Conservation (phyloP, 1,140 invertebrate species). For the Telenomus remus region DNA sequence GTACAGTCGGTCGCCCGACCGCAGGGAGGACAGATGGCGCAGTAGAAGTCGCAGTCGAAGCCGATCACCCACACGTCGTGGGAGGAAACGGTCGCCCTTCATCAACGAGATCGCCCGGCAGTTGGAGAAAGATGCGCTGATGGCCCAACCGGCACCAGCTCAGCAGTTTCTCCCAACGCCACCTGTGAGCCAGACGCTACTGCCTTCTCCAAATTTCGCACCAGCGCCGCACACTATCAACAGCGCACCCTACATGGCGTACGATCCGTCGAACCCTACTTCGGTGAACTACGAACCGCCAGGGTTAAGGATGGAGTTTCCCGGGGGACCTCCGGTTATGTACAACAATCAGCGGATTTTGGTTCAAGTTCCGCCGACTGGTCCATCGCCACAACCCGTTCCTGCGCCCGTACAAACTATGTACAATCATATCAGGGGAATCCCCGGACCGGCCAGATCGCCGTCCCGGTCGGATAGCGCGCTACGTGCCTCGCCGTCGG, state of each 20-base stretch:
- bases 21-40: constrained; percentile 63
- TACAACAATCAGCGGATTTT: constrained; percentile 59
- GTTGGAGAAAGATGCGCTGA: constrained; percentile 59
- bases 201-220: not conserved
- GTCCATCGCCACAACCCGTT: constrained; percentile 66
- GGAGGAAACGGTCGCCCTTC: constrained; percentile 70
- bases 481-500: too few species aligned
- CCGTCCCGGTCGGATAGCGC: not conserved
- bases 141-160: not conserved
- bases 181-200: not conserved
- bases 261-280: constrained; percentile 55
- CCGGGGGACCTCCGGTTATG: constrained; percentile 57
- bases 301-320: constrained; percentile 55
- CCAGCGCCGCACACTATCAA: constrained; percentile 27
- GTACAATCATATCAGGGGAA: constrained; percentile 41
- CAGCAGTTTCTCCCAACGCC: constrained; percentile 15
- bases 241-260: constrained; percentile 61
- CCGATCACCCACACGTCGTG: constrained; percentile 64
- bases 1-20: constrained; percentile 63
- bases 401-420: constrained; percentile 57
- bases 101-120: constrained; percentile 71
- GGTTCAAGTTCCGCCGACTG: constrained; percentile 42
- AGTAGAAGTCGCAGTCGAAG: constrained; percentile 57
- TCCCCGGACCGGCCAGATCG: constrained; percentile 9
- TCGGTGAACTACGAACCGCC: constrained; percentile 63